These are phyloP conservation scores for Trididemnum clinides DNA, from an alignment of 23 tunicate species.

Conservation along the genomic window DNA sequence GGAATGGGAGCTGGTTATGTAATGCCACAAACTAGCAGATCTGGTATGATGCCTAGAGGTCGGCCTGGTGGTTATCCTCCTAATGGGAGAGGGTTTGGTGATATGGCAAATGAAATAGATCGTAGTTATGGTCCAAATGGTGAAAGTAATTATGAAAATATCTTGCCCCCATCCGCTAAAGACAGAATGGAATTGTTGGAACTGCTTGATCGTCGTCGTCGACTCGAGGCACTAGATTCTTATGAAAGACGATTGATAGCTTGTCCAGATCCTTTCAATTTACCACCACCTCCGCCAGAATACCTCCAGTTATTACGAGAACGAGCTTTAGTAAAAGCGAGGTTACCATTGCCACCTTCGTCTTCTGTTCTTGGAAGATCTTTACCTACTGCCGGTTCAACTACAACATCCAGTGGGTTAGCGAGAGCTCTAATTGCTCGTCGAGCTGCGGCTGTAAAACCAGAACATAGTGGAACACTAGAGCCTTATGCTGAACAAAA, in stretches of 20 bases:
- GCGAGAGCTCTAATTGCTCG: conserved; percentile 81
- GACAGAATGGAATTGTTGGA: conserved; percentile 89
- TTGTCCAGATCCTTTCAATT: conserved; percentile 85
- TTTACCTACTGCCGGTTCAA: conserved; percentile 65
- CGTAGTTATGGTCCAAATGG: conserved; percentile 45
- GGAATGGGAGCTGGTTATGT: conserved; percentile 41
- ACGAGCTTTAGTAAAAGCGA: conserved; percentile 79
- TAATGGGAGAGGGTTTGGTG: conserved; percentile 21
- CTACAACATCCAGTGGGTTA: conserved; percentile 70
- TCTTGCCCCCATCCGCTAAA: conserved; percentile 81
- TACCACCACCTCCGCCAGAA: conserved; percentile 97
- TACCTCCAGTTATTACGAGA: conserved; percentile 76
- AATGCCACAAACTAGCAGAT: conserved; percentile 27
- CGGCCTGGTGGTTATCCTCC: conserved; percentile 21
- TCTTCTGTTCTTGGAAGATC: conserved; percentile 45
- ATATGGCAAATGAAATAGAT: conserved; percentile 5
- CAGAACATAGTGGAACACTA: conserved; percentile 19
- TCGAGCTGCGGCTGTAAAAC: conserved; percentile 69
- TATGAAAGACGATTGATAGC: conserved; percentile 86
- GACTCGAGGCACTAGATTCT: conserved; percentile 85
- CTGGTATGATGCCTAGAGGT: conserved; percentile 15
- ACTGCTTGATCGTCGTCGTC: conserved; percentile 75
- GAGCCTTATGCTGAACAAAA: conserved; percentile 31
- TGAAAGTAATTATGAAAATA: conserved; percentile 40
- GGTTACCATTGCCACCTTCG: conserved; percentile 78